These are phyloP conservation scores for Agrochola circellaris DNA, from an alignment of 2,888 invertebrate species.

Conservation along the genomic window DNA sequence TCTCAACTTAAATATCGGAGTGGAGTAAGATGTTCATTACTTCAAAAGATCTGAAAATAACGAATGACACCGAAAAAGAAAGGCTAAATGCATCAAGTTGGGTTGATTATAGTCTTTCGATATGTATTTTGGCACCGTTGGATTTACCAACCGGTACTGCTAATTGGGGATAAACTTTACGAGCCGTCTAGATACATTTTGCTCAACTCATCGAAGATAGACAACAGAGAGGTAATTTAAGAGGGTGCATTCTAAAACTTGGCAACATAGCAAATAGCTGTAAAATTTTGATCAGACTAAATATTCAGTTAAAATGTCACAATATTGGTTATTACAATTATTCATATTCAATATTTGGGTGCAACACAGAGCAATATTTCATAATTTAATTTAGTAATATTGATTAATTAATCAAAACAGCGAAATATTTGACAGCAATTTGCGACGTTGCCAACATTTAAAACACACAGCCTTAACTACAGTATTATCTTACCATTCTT, in stretches of 20 bases:
- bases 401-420: too few species aligned
- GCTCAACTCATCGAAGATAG: background rate
- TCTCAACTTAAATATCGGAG: background rate
- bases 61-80: background rate
- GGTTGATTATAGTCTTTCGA: too few species aligned
- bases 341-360: too few species aligned
- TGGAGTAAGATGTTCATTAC: background rate
- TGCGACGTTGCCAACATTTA: background rate
- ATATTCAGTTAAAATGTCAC: background rate
- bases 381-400: too few species aligned
- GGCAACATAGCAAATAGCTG: background rate
- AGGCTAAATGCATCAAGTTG: background rate
- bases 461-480: background rate
- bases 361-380: too few species aligned
- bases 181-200: background rate
- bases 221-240: background rate
- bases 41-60: background rate
- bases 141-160: background rate
- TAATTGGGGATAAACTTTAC: background rate
- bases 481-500: constrained; percentile 80
- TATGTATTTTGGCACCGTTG: background rate
- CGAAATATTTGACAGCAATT: too few species aligned
- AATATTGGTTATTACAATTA: background rate
- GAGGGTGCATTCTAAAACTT: background rate
- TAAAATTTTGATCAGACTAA: background rate